Base-by-base conservation (phyloP, 2,113 vertebrate genomes). In the Syrmaticus mikado region DNA sequence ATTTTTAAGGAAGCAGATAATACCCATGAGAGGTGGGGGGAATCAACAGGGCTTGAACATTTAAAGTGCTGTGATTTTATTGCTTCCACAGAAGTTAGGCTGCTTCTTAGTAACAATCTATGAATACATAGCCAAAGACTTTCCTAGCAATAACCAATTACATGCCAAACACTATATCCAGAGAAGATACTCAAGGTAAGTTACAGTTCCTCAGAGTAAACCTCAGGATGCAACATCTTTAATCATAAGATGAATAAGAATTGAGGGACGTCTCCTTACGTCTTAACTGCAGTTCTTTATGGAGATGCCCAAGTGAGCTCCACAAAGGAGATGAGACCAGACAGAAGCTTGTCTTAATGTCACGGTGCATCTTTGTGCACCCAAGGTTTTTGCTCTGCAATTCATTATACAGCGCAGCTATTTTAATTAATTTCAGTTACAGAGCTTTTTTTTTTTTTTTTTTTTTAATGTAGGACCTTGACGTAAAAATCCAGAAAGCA, bases 31-130 rank as follows among this genome's bases (percentile, higher is more conserved):
- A 94, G 65, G 74, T 77, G 25, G 34, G 83, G 93, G 52, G 36
- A 64, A 84, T 62, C 43, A 55, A 89, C 79, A 84, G 77, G 82
- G 77, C 89, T 92, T 74, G 90, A 90, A 90, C 84, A 79, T 76
- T 93, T 82, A 76, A 93, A 95, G 90, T 81, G 60, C 76, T 41
- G 9, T 64, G 78, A 64, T 78, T 94, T 96, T 94, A 89, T 85
- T 95, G 95, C 78, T 66, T 55, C 90, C 68, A 36, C 4, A 70
- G 46, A 92, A 83, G 82, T 81, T 61, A 79, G 84, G 61, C 74
- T 87, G 68, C 85, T 93, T 22, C 52, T 75, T 60, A 45, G 55
- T 50, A 90, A 55, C 65, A 94, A 80, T 85, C 89, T 80, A 41
- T 21, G 78, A 65, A 94, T 19, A 74, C 53, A 48, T 50, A 90